Conservation (phyloP, 2,797 vertebrate genomes). For the Peromyscus eremicus region DNA sequence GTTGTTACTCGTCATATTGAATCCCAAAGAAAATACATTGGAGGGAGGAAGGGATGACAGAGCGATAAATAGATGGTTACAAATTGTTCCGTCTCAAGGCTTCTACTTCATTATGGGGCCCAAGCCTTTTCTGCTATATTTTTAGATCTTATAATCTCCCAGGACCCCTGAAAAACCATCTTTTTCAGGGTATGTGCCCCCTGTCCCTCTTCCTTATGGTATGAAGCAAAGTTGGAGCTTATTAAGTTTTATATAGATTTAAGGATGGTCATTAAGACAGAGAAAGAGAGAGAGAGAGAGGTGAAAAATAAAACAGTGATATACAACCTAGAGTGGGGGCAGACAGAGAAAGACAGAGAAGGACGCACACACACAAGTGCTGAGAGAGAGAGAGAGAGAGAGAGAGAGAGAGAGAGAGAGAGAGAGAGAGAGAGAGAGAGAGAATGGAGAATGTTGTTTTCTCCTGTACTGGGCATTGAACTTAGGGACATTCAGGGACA, state of each 20-base stretch:
- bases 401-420: background rate
- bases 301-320: background rate
- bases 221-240: background rate
- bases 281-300: background rate
- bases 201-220: background rate
- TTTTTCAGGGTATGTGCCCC: background rate
- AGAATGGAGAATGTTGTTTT: background rate
- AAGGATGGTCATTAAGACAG: background rate
- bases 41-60: constrained; percentile 81
- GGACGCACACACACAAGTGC: background rate
- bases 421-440: background rate
- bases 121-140: constrained; percentile 64
- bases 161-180: background rate
- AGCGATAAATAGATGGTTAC: constrained; percentile 83
- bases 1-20: constrained; percentile 85
- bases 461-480: background rate
- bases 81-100: constrained; percentile 78
- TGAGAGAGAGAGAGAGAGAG: background rate
- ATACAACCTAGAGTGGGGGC: background rate
- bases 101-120: constrained; percentile 45
- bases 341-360: background rate
- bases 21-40: constrained; percentile 84
- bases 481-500: background rate
- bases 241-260: background rate
- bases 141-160: constrained; percentile 58